Conservation (phyloP, 1,140 invertebrate species). For the Choristoneura fumiferana region DNA sequence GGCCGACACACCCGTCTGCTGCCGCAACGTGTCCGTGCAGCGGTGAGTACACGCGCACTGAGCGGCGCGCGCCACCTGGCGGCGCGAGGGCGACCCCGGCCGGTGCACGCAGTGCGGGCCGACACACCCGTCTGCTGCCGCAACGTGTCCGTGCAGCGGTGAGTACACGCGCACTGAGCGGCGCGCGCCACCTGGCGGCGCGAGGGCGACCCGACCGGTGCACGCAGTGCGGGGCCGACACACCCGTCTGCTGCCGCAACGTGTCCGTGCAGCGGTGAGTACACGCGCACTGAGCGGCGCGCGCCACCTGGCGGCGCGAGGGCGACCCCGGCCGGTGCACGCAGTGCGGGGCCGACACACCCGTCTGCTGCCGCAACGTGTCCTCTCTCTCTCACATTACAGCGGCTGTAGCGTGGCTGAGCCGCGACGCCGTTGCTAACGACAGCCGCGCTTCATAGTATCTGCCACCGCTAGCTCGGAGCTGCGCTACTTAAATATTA, state of each 20-base stretch:
- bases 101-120: not conserved
- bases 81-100: not conserved
- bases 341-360: conserved; percentile 1
- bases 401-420: too few relatives aligned
- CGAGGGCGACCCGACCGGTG: not conserved
- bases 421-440: too few relatives aligned
- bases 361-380: conserved; percentile 91
- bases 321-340: not conserved
- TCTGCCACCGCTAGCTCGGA: too few relatives aligned
- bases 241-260: conserved; percentile 88
- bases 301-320: not conserved
- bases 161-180: conserved; percentile 80
- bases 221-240: conserved; percentile 4
- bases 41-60: conserved; percentile 79
- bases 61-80: not conserved
- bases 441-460: too few relatives aligned
- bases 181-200: not conserved
- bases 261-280: conserved; percentile 95
- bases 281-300: conserved; percentile 72
- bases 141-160: conserved; percentile 96
- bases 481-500: too few relatives aligned
- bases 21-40: conserved; percentile 98
- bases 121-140: conserved; percentile 82
- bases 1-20: conserved; percentile 92
- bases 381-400: too few relatives aligned